These are phyloP conservation scores for Kryphioiulus occultus DNA, from an alignment of 2,888 invertebrate species.

Conservation along the genomic window DNA sequence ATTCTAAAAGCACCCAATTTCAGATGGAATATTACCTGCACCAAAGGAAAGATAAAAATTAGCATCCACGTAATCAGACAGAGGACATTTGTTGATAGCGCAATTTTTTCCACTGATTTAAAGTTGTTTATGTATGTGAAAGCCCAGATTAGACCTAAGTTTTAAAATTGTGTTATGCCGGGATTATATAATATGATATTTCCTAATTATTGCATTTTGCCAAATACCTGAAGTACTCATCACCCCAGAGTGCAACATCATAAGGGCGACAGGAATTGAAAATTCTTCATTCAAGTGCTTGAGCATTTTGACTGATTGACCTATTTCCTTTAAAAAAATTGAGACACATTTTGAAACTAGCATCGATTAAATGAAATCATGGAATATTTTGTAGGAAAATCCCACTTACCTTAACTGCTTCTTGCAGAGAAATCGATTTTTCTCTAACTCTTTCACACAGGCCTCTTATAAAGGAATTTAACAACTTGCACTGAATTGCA, in stretches of 20 bases:
- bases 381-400: background rate
- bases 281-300: slow-evolving; percentile 79
- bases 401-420: slow-evolving; percentile 76
- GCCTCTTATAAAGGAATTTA: slow-evolving; percentile 73
- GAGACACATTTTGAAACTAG: background rate
- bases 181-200: background rate
- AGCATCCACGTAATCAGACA: slow-evolving; percentile 68
- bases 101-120: slow-evolving; percentile 36
- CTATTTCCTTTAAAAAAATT: slow-evolving; percentile 70
- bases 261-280: slow-evolving; percentile 78
- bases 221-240: slow-evolving; percentile 71
- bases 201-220: slow-evolving; percentile 67
- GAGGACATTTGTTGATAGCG: slow-evolving; percentile 48
- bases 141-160: slow-evolving; percentile 41
- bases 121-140: slow-evolving; percentile 13
- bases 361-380: background rate
- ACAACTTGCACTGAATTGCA: slow-evolving; percentile 79
- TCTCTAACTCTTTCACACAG: slow-evolving; percentile 76
- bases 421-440: slow-evolving; percentile 74
- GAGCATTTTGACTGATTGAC: slow-evolving; percentile 79
- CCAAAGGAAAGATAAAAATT: slow-evolving; percentile 73
- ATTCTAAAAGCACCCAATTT: background rate
- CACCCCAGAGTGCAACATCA: slow-evolving; percentile 67
- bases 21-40: slow-evolving; percentile 68
- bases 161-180: background rate